Evolutionary conservation across 2,113 vertebrate genomes (phyloP).

Genomic region (Brachyhypopomus gauderio): DNA sequence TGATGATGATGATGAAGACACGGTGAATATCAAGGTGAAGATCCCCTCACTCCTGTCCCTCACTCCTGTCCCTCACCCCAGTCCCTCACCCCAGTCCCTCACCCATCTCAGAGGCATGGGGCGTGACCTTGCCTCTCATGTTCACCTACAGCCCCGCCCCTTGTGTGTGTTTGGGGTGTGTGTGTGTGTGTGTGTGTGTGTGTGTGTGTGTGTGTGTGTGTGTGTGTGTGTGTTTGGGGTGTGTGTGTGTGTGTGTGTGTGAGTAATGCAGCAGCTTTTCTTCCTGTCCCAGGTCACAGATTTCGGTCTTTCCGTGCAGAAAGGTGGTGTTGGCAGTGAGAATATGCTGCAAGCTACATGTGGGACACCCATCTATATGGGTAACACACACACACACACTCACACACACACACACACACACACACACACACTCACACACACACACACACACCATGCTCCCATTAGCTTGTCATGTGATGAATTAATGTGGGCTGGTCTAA

Average conservation of each 20-base stretch:
- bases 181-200: too few species aligned
- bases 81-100: conserved; percentile 26
- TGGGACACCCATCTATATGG: conserved; percentile 85
- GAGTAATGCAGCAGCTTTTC: neutral
- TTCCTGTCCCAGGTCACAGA: conserved; percentile 78
- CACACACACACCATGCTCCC: conserved; percentile 14
- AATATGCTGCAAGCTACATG: conserved; percentile 80
- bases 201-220: too few species aligned
- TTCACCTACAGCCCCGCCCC: too few species aligned
- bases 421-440: conserved; percentile 23
- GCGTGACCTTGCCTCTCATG: too few species aligned
- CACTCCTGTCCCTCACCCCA: conserved; percentile 29
- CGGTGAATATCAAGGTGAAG: conserved; percentile 86
- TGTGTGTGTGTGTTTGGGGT: too few species aligned
- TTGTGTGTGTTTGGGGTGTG: too few species aligned
- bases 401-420: neutral
- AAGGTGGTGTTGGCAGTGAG: conserved; percentile 76
- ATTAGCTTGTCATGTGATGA: conserved; percentile 34
- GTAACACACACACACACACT: conserved; percentile 64
- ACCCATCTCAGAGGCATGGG: conserved; percentile 3
- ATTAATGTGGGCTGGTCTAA: conserved; percentile 41
- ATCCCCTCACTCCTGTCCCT: neutral
- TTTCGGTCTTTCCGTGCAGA: conserved; percentile 84
- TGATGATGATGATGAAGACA: conserved; percentile 66
- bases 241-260: conserved; percentile 33